phyloP scores from a whole-genome alignment of 2,888 invertebrate species.

The Strigamia crassipes region DNA sequence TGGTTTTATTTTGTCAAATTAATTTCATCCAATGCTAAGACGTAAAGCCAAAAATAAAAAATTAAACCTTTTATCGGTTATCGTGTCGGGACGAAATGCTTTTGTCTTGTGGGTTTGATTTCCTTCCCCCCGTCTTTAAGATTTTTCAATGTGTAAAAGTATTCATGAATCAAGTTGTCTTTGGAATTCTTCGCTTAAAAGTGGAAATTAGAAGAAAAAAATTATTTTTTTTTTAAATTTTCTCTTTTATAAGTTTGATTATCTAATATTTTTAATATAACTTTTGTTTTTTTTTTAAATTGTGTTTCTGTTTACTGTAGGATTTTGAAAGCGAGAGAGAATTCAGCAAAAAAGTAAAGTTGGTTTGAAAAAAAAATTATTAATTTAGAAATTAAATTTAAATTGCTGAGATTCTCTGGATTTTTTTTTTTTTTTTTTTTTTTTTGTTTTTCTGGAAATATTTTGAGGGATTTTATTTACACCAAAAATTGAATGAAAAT shows the following conservation, averaged over 20 bases:
- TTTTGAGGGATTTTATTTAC: not conserved
- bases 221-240: not conserved
- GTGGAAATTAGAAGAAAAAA: not conserved
- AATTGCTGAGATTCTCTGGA: too few species aligned
- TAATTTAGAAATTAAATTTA: not conserved
- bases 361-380: not conserved
- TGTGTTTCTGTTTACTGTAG: not conserved
- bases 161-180: not conserved
- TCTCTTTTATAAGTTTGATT: not conserved
- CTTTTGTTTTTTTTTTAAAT: not conserved
- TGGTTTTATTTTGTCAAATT: not conserved
- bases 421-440: too few species aligned
- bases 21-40: not conserved
- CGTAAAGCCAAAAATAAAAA: not conserved
- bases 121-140: not conserved
- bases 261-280: not conserved
- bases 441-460: not conserved
- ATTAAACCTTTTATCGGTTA: not conserved
- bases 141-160: not conserved
- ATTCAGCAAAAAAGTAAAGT: constrained; percentile 1
- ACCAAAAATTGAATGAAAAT: not conserved
- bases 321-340: not conserved
- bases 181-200: not conserved
- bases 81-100: not conserved
- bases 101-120: constrained; percentile 6